Base-by-base conservation (phyloP, 2,797 vertebrate species). In the Cryptoprocta ferox region DNA sequence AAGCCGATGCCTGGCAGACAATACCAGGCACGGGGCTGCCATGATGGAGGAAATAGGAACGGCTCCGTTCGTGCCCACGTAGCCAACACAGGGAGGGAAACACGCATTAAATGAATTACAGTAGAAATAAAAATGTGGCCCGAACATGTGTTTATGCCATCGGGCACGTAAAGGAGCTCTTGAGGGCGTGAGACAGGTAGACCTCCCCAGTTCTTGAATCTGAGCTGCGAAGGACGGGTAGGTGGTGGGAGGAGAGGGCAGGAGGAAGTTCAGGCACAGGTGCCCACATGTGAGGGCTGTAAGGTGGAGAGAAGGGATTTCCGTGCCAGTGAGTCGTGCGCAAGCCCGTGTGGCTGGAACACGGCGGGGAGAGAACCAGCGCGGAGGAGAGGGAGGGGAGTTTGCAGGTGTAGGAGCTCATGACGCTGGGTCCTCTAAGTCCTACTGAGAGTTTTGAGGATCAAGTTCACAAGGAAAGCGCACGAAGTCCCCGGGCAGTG, bases 241-340 rank as follows among this genome's bases (percentile, higher is more conserved):
- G 26, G 50, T 3, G 9, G 3, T 10, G 26, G 32, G 35, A 50
- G 66, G 30, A 28, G 2, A 7, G 28, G 30, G 5, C n/a, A 26
- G n/a, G 7, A n/a, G 30, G 9, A 37, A 50, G 21, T 28, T 59
- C 9, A 5, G 56, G 26, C 0, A 3, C 56, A 30, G 56, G 39
- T 11, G 1, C 32, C 28, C 12, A 1, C 5, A 3, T 6, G 14
- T 2, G 32, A 35, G 45, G n/a, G 14, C 3, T 26, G 13, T 21
- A 3, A 79, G 28, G 26, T 18, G 19, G 56, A 84, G 37, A 48
- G 66, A 32, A 18, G 39, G 11, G n/a, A 10, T 56, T 50, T 37
- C 81, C 9, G 0, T 3, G 1, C 10, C 30, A 81, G 39, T 28
- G 73, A 53, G 18, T 10, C 0, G 0, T 0, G 26, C 76, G 80